Conservation (phyloP, 2,113 vertebrate genomes). For the Willisornis vidua region DNA sequence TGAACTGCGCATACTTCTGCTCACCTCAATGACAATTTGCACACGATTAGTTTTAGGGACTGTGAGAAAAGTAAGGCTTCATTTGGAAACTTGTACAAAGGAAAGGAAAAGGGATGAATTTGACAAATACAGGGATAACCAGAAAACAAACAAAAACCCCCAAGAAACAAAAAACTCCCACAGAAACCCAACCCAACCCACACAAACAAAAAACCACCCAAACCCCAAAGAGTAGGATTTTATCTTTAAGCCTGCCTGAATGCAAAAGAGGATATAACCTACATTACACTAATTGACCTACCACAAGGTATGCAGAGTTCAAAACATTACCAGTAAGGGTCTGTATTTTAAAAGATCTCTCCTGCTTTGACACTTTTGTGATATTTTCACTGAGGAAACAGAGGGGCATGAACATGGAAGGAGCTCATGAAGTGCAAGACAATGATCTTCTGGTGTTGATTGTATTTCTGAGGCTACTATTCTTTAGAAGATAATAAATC, state of each 20-base stretch:
- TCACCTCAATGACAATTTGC: constrained; percentile 2
- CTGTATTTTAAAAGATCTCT: not conserved
- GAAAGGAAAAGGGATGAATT: not conserved
- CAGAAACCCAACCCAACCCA: not conserved
- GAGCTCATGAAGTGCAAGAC: not conserved
- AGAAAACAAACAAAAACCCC: not conserved
- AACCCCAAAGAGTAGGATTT: not conserved
- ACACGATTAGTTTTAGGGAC: not conserved
- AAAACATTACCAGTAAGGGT: not conserved
- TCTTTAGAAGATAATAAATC: not conserved
- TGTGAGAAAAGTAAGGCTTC: constrained; percentile 23
- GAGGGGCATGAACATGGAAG: not conserved
- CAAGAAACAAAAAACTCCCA: not conserved
- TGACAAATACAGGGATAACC: not conserved
- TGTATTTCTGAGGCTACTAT: not conserved
- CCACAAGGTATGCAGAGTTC: not conserved
- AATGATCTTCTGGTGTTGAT: not conserved
- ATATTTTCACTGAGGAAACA: not conserved
- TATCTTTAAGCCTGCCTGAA: not conserved
- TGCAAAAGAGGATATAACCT: not conserved
- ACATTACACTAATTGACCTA: not conserved
- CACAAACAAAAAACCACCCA: not conserved
- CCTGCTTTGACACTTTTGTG: not conserved
- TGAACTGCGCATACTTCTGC: not conserved
- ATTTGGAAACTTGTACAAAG: not conserved